These are phyloP conservation scores for Thymelicus sylvestris DNA, from an alignment of 2,888 invertebrate species.

Conservation along the genomic window DNA sequence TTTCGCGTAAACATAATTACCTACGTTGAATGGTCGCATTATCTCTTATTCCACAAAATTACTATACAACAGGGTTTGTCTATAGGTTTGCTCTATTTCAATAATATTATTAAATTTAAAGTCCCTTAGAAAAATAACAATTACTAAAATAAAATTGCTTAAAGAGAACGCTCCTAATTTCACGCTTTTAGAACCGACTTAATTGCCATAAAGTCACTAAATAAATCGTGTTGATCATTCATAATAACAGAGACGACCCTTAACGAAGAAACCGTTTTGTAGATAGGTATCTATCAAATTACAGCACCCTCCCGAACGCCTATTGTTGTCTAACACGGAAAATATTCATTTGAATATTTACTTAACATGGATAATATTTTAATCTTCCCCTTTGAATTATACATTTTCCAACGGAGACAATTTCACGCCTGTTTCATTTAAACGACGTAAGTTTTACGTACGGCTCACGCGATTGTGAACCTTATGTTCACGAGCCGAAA, in stretches of 20 bases:
- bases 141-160: slow-evolving; percentile 23
- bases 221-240: slow-evolving; percentile 79
- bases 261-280: slow-evolving; percentile 81
- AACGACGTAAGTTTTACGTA: slow-evolving; percentile 64
- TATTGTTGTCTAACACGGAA: slow-evolving; percentile 85
- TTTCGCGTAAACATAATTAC: too few relatives aligned
- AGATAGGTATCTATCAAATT: slow-evolving; percentile 84
- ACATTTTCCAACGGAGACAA: slow-evolving; percentile 85
- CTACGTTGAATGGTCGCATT: too few relatives aligned
- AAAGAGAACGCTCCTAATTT: slow-evolving; percentile 48
- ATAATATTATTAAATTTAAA: too few relatives aligned
- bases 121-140: neutral
- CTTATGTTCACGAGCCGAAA: slow-evolving; percentile 44
- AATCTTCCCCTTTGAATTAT: slow-evolving; percentile 86
- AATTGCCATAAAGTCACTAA: slow-evolving; percentile 71
- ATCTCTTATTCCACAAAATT: too few relatives aligned
- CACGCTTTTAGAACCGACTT: slow-evolving; percentile 68
- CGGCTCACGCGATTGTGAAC: slow-evolving; percentile 59
- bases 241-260: slow-evolving; percentile 80
- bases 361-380: slow-evolving; percentile 86
- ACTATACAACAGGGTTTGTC: too few relatives aligned
- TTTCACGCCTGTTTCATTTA: slow-evolving; percentile 72
- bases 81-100: too few relatives aligned
- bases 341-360: slow-evolving; percentile 86
- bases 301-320: slow-evolving; percentile 72